Conservation (phyloP, 2,113 vertebrate species). For the Melanotaenia duboulayi region DNA sequence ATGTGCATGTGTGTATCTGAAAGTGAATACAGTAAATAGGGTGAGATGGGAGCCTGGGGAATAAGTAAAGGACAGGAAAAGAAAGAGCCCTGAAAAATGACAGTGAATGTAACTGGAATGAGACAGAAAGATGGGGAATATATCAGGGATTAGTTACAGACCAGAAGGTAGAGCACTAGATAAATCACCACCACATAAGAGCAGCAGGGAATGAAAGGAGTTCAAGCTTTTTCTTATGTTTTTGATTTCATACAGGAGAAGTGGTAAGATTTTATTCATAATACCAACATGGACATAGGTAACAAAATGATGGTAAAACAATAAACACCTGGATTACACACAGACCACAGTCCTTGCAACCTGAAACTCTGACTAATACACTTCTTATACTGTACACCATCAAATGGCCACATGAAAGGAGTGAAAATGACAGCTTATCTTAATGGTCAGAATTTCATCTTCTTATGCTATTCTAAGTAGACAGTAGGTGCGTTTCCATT, state of each 20-base stretch:
- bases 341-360: background rate
- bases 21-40: conserved; percentile 9
- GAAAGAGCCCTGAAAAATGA: conserved; percentile 19
- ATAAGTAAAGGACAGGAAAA: background rate
- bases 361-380: conserved; percentile 14
- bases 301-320: conserved; percentile 12
- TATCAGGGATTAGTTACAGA: conserved; percentile 41
- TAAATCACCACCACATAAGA: conserved; percentile 37
- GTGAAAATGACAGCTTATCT: conserved; percentile 22
- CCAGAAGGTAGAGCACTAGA: conserved; percentile 34
- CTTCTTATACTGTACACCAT: conserved; percentile 23
- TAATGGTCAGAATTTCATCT: conserved; percentile 50
- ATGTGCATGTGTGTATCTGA: conserved; percentile 16
- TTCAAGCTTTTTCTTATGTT: conserved; percentile 27
- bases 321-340: conserved; percentile 27
- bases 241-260: conserved; percentile 29
- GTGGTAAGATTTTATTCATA: conserved; percentile 26
- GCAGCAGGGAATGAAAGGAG: conserved; percentile 3
- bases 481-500: too few relatives aligned
- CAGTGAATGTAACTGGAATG: conserved; percentile 32
- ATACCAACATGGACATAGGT: conserved; percentile 14
- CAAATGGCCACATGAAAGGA: conserved; percentile 33
- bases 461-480: conserved; percentile 55
- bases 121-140: conserved; percentile 37
- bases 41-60: conserved; percentile 11